phyloP scores from a whole-genome alignment of 2,797 vertebrate genomes.

The Gymnocypris eckloni region DNA sequence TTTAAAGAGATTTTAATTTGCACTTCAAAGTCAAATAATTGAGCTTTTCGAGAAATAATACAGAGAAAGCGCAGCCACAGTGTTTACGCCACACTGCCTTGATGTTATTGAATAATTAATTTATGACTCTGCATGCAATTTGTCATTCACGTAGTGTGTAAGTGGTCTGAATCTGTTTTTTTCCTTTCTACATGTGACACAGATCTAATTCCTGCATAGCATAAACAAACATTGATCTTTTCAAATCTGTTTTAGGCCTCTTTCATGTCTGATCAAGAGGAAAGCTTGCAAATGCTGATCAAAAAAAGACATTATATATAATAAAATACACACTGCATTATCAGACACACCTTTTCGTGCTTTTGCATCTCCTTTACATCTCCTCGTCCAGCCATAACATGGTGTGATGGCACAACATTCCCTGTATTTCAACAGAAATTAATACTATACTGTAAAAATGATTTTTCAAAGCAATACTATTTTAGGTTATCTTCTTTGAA shows the following conservation, averaged over 20 bases:
- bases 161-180: neutral
- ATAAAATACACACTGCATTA: neutral
- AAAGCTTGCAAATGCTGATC: neutral
- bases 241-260: conserved; percentile 20
- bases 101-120: conserved; percentile 32
- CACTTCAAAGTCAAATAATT: conserved; percentile 23
- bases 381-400: conserved; percentile 1
- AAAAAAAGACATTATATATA: neutral
- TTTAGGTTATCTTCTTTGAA: no score
- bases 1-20: neutral
- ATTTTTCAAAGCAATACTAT: neutral
- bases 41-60: conserved; percentile 20
- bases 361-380: neutral
- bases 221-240: conserved; percentile 29
- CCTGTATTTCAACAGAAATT: conserved; percentile 17
- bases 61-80: conserved; percentile 23
- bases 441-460: neutral
- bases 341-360: conserved; percentile 16
- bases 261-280: neutral
- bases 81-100: conserved; percentile 17
- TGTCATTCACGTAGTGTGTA: conserved; percentile 3
- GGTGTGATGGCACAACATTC: neutral
- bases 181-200: neutral
- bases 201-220: conserved; percentile 16
- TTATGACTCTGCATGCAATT: conserved; percentile 20